Percentiles rank a stretch among this genome's conserved stretches.
These are phyloP conservation scores for Lasioglossum leucozonium DNA, from an alignment of 2,888 invertebrate species.

Conservation along the genomic window DNA sequence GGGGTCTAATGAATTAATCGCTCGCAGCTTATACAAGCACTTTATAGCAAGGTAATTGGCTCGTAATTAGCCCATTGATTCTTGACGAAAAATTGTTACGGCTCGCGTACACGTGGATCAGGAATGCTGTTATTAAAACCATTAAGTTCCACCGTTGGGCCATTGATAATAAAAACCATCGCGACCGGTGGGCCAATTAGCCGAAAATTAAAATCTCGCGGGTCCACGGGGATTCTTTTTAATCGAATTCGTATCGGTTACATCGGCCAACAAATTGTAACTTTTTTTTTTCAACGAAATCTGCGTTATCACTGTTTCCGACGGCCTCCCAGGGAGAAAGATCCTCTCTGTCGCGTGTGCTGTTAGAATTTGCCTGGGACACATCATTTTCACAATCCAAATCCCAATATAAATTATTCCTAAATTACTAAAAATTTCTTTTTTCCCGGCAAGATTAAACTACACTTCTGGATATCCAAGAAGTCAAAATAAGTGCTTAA, in stretches of 20 bases:
- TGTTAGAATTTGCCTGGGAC: neutral
- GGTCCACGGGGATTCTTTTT: neutral
- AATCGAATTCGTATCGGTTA: neutral
- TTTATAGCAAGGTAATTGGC: neutral
- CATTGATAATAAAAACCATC: neutral
- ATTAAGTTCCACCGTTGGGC: neutral
- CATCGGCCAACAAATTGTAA: neutral
- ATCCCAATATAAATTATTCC: too few species aligned
- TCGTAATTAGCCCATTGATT: neutral
- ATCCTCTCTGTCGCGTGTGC: neutral
- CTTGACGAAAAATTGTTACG: neutral
- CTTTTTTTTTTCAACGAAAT: neutral
- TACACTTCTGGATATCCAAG: too few species aligned
- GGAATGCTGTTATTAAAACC: neutral
- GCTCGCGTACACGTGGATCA: neutral
- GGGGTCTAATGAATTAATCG: neutral
- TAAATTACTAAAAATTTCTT: too few species aligned
- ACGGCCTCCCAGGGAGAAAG: neutral
- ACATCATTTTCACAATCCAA: neutral
- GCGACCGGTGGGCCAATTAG: neutral
- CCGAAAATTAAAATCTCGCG: neutral
- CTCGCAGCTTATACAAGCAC: neutral
- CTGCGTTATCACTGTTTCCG: neutral
- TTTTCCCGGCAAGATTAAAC: too few species aligned
- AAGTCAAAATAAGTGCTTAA: too few species aligned